Base-by-base conservation (phyloP, 2,113 vertebrate species). In the Gavialis gangeticus region DNA sequence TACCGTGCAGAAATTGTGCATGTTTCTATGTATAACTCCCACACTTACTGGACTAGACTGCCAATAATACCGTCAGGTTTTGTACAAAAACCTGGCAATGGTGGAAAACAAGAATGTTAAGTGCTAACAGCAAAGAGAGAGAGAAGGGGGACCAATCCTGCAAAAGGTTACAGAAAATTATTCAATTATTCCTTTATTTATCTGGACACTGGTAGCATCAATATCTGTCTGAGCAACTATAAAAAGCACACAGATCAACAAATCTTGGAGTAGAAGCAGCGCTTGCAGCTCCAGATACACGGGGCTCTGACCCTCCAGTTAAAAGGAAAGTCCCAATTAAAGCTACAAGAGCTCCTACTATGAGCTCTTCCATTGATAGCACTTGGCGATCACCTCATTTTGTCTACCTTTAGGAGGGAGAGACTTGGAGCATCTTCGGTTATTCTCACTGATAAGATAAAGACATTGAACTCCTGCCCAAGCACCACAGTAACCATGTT, bases 1-100 rank as follows among this genome's bases (percentile, higher is more conserved):
- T 0, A 0, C 46, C 1, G 2, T 1, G 66, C 34, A 24, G 34
- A 2, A 3, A 4, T 17, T 21, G 19, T 22, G n/a, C 12, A 19
- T 0, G 3, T 0, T 2, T 4, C 69, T 10, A 22, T 2, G 12
- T 0, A 30, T 9, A 54, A 28, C 21, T 57, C 54, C 10, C 30
- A 54, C 4, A 60, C 56, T 24, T 7, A 66, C 59, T 0, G 0
- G 4, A 19, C 12, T 54, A 0, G 0, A 34, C 2, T 16, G 0
- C 0, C 55, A 75, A 62, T 16, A 25, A 84, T 4, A 73, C 58
- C 0, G 1, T 6, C 2, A 2, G 4, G 54, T 28, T 55, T 8
- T 25, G n/a, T 57, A 25, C 30, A 11, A 4, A 3, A 2, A 11
- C 5, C 0, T 0, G 0, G 18, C 57, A 22, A 14, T 21, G 79